Evolutionary conservation across 2,113 vertebrate genomes (phyloP), one percentile per base, ranked within the genome.

Genomic region (Psophia crepitans): DNA sequence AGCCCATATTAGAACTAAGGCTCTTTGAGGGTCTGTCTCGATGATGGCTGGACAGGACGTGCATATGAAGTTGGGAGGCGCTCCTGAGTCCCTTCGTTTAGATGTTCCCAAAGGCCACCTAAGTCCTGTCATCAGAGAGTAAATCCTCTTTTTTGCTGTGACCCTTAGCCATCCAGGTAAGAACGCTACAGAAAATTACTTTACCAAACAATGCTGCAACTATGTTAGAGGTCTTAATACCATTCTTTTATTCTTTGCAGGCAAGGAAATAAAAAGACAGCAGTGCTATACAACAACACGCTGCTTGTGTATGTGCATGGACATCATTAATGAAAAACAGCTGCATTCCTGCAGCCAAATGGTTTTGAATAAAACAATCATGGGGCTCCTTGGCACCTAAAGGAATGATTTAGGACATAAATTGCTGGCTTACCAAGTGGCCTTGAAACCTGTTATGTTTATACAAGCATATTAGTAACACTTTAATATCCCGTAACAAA

Each of bases 391-490:
- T 96, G 89, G 66, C 93, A 94, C 73, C 68, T 77, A 83, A 88
- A 95, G 63, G 87, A 97, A 84, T 89, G 84, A 92, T 77, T 96
- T 91, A 89, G 60, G 37, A 85, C 64, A 44, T 76, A 90, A 93
- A 96, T 9, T 89, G 63, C 65, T 94, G 63, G 64, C 68, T 96
- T 77, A 91, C 43, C 8, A 3, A 84, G 54, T 23, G 35, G 91
- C 60, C 77, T 89, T 63, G 76, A 90, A 90, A 90, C 89, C 87
- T 68, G 46, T 46, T 80, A 74, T n/a, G 78, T 86, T 88, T 79
- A 81, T 48, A 89, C 56, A 79, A 91, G 57, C 69, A 66, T 61
- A 61, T 71, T 53, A 94, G 33, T 32, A 92, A 89, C 68, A 79
- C 66, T 90, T 83, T 6, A 53, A 68, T 37, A 78, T 78, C 56